A percentile compares a stretch with the other conserved stretches of the same genome.
phyloP scores from a whole-genome alignment of 2,113 vertebrate species.

The Melanocharis versteri region DNA sequence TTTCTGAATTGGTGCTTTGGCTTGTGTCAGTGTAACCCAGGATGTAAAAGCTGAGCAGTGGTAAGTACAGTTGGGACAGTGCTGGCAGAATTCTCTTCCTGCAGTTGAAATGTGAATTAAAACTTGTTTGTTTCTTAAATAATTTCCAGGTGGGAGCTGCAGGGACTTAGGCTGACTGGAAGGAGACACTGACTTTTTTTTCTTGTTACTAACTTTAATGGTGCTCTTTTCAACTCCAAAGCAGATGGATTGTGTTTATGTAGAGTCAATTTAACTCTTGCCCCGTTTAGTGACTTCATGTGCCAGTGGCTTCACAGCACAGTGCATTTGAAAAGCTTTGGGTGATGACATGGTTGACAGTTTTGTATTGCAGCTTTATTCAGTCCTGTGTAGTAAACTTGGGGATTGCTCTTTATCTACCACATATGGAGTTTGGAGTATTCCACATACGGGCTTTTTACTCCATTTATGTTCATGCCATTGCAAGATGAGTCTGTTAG shows the following conservation, averaged over 20 bases:
- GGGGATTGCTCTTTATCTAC: neutral
- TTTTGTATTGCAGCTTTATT: neutral
- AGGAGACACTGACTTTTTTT: neutral
- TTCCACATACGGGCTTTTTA: neutral
- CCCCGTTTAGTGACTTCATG: neutral
- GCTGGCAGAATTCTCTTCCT: neutral
- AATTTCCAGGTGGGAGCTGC: slow-evolving; percentile 37
- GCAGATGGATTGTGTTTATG: neutral
- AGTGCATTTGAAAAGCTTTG: neutral
- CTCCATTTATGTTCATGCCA: neutral
- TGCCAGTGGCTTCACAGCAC: slow-evolving; percentile 51
- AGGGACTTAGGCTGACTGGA: slow-evolving; percentile 30
- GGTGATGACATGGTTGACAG: neutral
- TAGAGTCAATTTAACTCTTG: neutral
- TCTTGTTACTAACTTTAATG: neutral
- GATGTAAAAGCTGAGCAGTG: slow-evolving; percentile 18
- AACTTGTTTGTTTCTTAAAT: neutral
- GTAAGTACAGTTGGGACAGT: slow-evolving; percentile 44
- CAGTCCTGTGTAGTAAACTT: neutral
- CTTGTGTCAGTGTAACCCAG: neutral
- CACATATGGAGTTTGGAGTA: neutral
- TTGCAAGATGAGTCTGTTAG: neutral
- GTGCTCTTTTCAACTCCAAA: slow-evolving; percentile 13
- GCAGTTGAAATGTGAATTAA: slow-evolving; percentile 9
- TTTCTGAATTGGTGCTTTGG: neutral